Base-by-base conservation (phyloP, 2,113 vertebrate species). In the Mormoops blainvillei region DNA sequence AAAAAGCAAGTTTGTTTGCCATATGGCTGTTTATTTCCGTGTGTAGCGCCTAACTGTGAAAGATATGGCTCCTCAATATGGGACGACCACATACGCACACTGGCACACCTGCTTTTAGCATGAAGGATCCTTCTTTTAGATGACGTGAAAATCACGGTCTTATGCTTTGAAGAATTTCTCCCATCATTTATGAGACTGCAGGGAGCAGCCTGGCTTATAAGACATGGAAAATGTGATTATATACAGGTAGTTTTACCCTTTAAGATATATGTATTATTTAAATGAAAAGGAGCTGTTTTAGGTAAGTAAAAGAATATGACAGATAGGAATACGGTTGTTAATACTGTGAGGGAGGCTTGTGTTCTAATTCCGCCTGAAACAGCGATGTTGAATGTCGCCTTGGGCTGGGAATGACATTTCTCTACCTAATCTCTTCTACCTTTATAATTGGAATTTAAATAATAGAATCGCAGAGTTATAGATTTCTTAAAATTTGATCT, bases 11-110 rank as follows among this genome's bases (percentile, higher is more conserved):
- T 98, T 98, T 97, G 92, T 98, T 98, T 97, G 97, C 98, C 98
- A 98, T 98, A 98, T 98, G 98, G 98, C 95, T 98, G 97, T 97
- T 98, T 98, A 98, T 98, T 98, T 98, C 98, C 98, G 89, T 94
- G 88, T 93, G 95, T 93, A 76, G 94, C 97, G 78, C 86, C 98
- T 97, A 92, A 92, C 97, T 96, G 97, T 98, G 98, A 97, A 98
- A 97, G 98, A 94, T 94, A 95, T 94, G 94, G 94, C n/a, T 97
- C 63, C 96, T 97, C 97, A 97, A 93, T 95, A 94, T 96, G 96
- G 96, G 95, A 97, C 89, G 95, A 89, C 38, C 90, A 50, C 65
- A n/a, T 19, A 2, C 38, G 90, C 91, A 77, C 94, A 43, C 91
- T 36, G 26, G 96, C 89, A 86, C 94, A 95, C 98, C 97, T 98